phyloP scores from a whole-genome alignment of 2,797 vertebrate genomes.

The Hipposideros larvatus region DNA sequence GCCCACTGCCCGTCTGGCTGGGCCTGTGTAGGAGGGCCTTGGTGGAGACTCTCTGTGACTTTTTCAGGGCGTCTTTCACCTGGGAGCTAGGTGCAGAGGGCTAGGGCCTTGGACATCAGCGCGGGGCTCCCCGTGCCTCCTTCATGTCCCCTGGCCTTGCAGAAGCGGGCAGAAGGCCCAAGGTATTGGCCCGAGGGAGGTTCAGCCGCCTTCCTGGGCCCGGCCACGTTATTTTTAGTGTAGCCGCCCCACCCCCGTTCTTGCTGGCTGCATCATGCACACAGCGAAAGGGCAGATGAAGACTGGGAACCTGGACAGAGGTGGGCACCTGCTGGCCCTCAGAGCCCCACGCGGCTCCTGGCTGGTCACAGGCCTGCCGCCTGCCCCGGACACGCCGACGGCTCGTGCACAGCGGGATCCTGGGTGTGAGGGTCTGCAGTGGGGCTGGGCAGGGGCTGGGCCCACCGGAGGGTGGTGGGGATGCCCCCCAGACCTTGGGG shows the following conservation, averaged over 20 bases:
- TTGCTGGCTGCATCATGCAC: neutral
- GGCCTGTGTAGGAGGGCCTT: neutral
- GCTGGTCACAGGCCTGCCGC: fast-evolving
- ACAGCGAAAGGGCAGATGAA: slow-evolving; percentile 69
- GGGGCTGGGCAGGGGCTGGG: neutral
- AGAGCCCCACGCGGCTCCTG: fast-evolving
- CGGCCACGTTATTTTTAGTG: neutral
- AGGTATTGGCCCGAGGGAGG: neutral
- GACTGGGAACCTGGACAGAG: neutral
- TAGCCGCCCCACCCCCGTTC: neutral
- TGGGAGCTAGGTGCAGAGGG: neutral
- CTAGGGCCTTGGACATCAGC: neutral
- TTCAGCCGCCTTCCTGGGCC: neutral
- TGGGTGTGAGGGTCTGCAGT: neutral
- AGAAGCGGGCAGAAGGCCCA: neutral
- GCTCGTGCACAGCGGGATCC: fast-evolving
- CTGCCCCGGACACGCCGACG: neutral
- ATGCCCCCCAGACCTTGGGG: no score
- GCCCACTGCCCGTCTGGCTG: neutral
- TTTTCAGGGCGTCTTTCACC: neutral
- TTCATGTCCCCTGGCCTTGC: neutral
- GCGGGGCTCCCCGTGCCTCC: neutral
- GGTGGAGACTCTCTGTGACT: neutral
- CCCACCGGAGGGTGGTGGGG: neutral
- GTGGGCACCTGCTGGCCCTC: slow-evolving; percentile 32